Percentiles rank a stretch among this genome's conserved stretches.
Conservation (phyloP, 2,888 invertebrate genomes). For the Odontocerum albicorne region DNA sequence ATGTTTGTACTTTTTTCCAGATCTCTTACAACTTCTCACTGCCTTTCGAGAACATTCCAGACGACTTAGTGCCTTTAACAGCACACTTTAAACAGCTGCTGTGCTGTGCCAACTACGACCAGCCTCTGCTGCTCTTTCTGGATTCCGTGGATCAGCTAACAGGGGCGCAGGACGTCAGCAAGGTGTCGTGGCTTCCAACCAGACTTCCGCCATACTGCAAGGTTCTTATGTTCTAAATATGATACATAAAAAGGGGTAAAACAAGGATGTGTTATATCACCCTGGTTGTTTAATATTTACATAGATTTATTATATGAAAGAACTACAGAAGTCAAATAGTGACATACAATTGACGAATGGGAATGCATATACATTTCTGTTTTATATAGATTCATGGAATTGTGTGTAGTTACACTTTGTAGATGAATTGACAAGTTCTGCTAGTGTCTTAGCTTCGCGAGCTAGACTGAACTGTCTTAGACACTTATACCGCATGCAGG, state of each 20-base stretch:
- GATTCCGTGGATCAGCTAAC: constrained; percentile 98
- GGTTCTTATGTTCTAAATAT: constrained; percentile 52
- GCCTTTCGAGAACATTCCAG: constrained; percentile 92
- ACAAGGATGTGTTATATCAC: not conserved
- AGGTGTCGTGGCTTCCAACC: constrained; percentile 95
- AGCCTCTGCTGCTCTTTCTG: constrained; percentile 87
- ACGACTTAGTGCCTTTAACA: constrained; percentile 92
- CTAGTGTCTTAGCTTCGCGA: too few relatives aligned
- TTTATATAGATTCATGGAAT: too few relatives aligned
- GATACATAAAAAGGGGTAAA: not conserved
- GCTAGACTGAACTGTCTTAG: too few relatives aligned
- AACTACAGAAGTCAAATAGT: too few relatives aligned
- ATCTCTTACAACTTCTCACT: constrained; percentile 90
- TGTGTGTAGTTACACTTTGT: too few relatives aligned
- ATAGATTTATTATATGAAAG: too few relatives aligned
- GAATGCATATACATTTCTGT: too few relatives aligned
- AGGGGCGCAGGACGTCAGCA: constrained; percentile 91
- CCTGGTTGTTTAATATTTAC: too few relatives aligned
- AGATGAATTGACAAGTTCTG: too few relatives aligned
- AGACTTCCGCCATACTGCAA: constrained; percentile 87
- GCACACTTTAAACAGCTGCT: constrained; percentile 94
- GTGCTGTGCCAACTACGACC: constrained; percentile 76
- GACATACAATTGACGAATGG: too few relatives aligned
- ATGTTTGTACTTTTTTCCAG: constrained; percentile 58
- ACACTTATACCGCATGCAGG: too few relatives aligned